These are phyloP conservation scores for Ondatra zibethicus DNA, from an alignment of 2,113 vertebrate species.

Conservation along the genomic window DNA sequence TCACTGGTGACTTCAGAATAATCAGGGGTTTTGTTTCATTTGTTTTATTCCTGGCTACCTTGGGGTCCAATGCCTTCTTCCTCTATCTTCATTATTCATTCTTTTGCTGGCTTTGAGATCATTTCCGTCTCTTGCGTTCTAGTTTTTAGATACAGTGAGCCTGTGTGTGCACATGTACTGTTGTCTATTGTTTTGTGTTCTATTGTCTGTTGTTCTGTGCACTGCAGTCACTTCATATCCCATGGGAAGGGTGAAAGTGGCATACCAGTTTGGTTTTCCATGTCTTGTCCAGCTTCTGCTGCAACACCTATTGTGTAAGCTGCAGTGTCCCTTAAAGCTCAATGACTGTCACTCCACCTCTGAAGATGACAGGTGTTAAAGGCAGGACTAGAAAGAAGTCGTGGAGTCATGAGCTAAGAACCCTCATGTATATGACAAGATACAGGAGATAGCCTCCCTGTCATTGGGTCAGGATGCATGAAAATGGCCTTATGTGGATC, in stretches of 20 bases:
- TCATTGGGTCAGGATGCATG: not conserved
- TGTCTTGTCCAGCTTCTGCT: not conserved
- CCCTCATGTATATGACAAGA: not conserved
- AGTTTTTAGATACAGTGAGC: not conserved
- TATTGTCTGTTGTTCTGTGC: not conserved
- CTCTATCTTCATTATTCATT: not conserved
- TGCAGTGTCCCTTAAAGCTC: not conserved
- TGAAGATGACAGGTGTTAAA: not conserved
- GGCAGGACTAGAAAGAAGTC: too few species aligned
- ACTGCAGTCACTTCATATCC: not conserved
- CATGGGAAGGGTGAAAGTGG: too few species aligned
- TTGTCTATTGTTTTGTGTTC: not conserved
- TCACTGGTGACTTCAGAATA: not conserved
- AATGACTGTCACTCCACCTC: not conserved
- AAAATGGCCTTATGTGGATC: too few species aligned
- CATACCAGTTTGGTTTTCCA: not conserved
- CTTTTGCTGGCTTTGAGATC: not conserved
- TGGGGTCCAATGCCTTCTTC: not conserved
- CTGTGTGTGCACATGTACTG: not conserved
- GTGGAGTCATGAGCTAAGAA: too few species aligned
- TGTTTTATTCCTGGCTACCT: not conserved
- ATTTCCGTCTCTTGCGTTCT: not conserved
- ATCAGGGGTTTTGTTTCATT: not conserved
- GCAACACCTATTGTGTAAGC: not conserved
- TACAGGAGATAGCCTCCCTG: not conserved